A percentile compares a stretch with the other conserved stretches of the same genome.
Evolutionary conservation across 37 sponge, comb jelly and placozoan species (phyloP).

Genomic region (Dysidea cf. avara): DNA sequence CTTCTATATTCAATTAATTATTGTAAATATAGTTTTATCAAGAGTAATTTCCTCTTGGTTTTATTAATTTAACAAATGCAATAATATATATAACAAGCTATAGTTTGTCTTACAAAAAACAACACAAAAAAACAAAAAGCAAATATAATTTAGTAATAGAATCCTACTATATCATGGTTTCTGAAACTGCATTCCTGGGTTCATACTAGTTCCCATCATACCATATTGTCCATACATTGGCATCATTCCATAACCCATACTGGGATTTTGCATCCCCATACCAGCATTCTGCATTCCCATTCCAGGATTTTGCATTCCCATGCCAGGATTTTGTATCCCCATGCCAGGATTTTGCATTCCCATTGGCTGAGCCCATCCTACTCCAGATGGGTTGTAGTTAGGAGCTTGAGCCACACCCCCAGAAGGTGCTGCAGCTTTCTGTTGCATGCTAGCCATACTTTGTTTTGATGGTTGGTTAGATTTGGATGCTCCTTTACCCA

Average conservation of each 20-base stretch:
- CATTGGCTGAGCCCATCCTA: neutral
- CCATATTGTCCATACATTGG: neutral
- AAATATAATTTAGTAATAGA: no score
- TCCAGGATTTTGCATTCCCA: constrained; percentile 28
- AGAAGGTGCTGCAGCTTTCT: no score
- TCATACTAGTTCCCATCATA: no score
- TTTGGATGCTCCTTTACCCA: constrained; percentile 5
- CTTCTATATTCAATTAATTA: no score
- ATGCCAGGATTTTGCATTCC: constrained; percentile 41
- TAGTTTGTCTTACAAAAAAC: no score
- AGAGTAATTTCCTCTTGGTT: no score
- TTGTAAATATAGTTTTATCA: no score
- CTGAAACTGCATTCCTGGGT: no score
- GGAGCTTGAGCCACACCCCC: neutral
- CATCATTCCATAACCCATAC: constrained; percentile 54
- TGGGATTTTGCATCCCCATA: constrained; percentile 34
- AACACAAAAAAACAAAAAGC: no score
- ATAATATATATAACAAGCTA: no score
- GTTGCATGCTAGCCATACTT: neutral
- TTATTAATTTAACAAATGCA: no score
- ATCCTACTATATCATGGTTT: no score
- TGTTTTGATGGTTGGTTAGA: neutral
- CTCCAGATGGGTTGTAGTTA: neutral
- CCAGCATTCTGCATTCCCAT: constrained; percentile 35
- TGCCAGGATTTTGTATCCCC: constrained; percentile 5